A percentile compares a stretch with the other conserved stretches of the same genome.
phyloP scores from a whole-genome alignment of 2,797 vertebrate genomes.

The Acanthopagrus latus region DNA sequence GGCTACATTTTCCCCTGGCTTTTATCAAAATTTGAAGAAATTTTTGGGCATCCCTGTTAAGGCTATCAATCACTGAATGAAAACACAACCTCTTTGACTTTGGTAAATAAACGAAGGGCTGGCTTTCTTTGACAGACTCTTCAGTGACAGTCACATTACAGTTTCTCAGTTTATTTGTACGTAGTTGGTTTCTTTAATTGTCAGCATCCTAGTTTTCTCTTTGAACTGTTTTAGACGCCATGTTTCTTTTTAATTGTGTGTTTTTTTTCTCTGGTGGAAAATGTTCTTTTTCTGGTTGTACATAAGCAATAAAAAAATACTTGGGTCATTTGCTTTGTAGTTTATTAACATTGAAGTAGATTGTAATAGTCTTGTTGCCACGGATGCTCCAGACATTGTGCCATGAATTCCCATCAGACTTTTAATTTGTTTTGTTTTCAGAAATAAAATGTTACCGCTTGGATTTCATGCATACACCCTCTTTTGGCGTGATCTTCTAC shows the following conservation, averaged over 20 bases:
- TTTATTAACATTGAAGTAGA: background rate
- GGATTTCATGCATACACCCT: background rate
- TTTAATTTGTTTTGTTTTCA: constrained; percentile 6
- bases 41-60: background rate
- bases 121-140: constrained; percentile 15
- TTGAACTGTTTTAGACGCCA: constrained; percentile 30
- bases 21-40: background rate
- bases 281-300: constrained; percentile 40
- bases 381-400: constrained; percentile 2
- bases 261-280: constrained; percentile 21
- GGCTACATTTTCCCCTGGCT: background rate
- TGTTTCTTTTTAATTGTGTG: constrained; percentile 7
- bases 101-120: background rate
- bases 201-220: constrained; percentile 29
- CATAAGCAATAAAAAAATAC: constrained; percentile 49
- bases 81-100: background rate
- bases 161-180: constrained; percentile 40
- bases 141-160: constrained; percentile 19
- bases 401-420: background rate
- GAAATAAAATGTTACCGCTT: constrained; percentile 27
- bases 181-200: constrained; percentile 31
- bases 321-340: constrained; percentile 29
- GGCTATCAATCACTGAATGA: background rate
- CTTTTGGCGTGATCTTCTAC: background rate
- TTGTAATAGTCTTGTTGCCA: background rate